Percentiles rank a stretch among this genome's conserved stretches.
These are phyloP conservation scores for Paramacrobiotus metropolitanus DNA, from an alignment of 1,140 invertebrate genomes.

Conservation along the genomic window DNA sequence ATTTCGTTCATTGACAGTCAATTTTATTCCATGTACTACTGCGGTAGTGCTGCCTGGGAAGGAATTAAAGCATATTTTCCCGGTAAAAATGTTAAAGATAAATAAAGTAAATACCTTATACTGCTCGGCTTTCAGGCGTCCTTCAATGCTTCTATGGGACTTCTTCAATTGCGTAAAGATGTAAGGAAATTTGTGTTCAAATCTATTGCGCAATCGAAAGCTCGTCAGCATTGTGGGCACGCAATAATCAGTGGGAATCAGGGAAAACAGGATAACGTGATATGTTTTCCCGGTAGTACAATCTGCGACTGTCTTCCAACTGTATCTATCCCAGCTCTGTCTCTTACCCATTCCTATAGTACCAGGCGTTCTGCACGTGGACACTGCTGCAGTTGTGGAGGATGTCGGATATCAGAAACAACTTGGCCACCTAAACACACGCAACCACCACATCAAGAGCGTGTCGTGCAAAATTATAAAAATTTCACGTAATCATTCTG, in stretches of 20 bases:
- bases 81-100: too few relatives aligned
- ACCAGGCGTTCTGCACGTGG: slow-evolving; percentile 89
- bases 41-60: too few relatives aligned
- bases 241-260: slow-evolving; percentile 2
- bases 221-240: slow-evolving; percentile 1
- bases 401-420: slow-evolving; percentile 90
- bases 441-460: too few relatives aligned
- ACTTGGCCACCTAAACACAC: slow-evolving; percentile 46
- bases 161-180: slow-evolving; percentile 48
- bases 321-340: neutral
- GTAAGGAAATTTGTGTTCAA: slow-evolving; percentile 72
- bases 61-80: too few relatives aligned
- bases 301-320: too few relatives aligned
- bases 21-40: too few relatives aligned
- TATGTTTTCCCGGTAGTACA: too few relatives aligned
- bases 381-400: slow-evolving; percentile 74
- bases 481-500: too few relatives aligned
- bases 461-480: too few relatives aligned
- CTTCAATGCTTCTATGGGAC: slow-evolving; percentile 36
- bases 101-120: slow-evolving; percentile 37
- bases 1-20: too few relatives aligned
- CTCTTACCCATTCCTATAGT: slow-evolving; percentile 61
- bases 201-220: slow-evolving; percentile 29
- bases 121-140: slow-evolving; percentile 74
- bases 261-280: neutral